Evolutionary conservation across 2,113 vertebrate genomes (phyloP).

Genomic region (Lycaon pictus): DNA sequence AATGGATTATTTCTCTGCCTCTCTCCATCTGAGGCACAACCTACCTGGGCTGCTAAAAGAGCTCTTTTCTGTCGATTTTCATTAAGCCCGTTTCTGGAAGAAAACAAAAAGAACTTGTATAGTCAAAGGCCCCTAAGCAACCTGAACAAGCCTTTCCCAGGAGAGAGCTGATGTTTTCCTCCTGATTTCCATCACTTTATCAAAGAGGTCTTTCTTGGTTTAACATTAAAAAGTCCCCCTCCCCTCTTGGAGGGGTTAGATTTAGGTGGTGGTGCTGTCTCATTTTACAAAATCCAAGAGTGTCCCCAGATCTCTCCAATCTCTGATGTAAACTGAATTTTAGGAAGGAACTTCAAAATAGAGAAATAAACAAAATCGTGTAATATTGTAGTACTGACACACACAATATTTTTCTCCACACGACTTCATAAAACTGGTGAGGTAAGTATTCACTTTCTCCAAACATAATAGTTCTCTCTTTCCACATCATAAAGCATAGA

Average conservation of each 20-base stretch:
- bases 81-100: slow-evolving; percentile 95
- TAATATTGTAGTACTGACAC: slow-evolving; percentile 51
- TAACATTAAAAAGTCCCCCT: slow-evolving; percentile 84
- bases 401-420: neutral
- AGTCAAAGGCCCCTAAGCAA: slow-evolving; percentile 88
- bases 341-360: slow-evolving; percentile 74
- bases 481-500: neutral
- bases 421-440: slow-evolving; percentile 32
- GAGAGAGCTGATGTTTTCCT: slow-evolving; percentile 86
- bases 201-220: slow-evolving; percentile 90
- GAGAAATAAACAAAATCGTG: slow-evolving; percentile 73
- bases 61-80: slow-evolving; percentile 97
- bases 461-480: neutral
- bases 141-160: slow-evolving; percentile 87
- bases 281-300: slow-evolving; percentile 83
- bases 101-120: slow-evolving; percentile 93
- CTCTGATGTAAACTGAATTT: slow-evolving; percentile 74
- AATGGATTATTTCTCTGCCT: slow-evolving; percentile 77
- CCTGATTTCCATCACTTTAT: slow-evolving; percentile 89
- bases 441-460: neutral
- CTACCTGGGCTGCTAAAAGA: slow-evolving; percentile 97
- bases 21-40: slow-evolving; percentile 92
- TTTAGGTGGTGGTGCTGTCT: slow-evolving; percentile 62
- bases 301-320: slow-evolving; percentile 72
- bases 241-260: slow-evolving; percentile 67